phyloP scores from a whole-genome alignment of 2,113 vertebrate species.

The Piaya cayana region DNA sequence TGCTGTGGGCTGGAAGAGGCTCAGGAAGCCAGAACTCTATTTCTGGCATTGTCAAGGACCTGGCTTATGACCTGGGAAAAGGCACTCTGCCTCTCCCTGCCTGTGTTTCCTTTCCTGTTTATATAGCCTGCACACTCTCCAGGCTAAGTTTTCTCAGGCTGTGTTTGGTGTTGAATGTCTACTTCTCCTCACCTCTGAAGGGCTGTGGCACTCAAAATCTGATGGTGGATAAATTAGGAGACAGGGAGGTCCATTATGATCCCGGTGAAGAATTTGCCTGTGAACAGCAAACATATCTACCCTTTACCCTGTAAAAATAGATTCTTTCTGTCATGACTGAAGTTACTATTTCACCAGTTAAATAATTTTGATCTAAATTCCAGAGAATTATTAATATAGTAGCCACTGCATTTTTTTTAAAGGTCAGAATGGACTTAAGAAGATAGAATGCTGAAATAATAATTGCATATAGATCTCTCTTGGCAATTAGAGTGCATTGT shows the following conservation, averaged over 20 bases:
- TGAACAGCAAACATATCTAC: not conserved
- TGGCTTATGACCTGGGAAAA: slow-evolving; percentile 16
- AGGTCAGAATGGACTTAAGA: not conserved
- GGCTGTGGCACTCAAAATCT: not conserved
- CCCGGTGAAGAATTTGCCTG: not conserved
- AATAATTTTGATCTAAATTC: not conserved
- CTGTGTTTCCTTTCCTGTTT: slow-evolving; percentile 48
- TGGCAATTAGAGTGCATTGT: not conserved
- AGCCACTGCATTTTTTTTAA: not conserved
- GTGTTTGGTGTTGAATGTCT: not conserved
- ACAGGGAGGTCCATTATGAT: not conserved
- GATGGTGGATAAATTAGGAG: not conserved
- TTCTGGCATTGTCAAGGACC: slow-evolving; percentile 32
- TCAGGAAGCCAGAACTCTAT: slow-evolving; percentile 48
- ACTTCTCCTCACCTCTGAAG: not conserved
- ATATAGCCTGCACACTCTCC: not conserved
- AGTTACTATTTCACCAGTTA: not conserved
- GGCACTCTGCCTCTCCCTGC: not conserved
- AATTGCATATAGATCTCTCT: not conserved
- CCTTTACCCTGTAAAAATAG: not conserved
- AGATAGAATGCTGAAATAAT: not conserved
- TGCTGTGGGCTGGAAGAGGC: not conserved
- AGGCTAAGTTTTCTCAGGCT: not conserved
- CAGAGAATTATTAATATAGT: not conserved
- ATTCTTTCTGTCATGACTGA: not conserved